Percentiles rank a stretch among this genome's conserved stretches.
Conservation (phyloP, 2,797 vertebrate species). For the Cossypha polioptera region DNA sequence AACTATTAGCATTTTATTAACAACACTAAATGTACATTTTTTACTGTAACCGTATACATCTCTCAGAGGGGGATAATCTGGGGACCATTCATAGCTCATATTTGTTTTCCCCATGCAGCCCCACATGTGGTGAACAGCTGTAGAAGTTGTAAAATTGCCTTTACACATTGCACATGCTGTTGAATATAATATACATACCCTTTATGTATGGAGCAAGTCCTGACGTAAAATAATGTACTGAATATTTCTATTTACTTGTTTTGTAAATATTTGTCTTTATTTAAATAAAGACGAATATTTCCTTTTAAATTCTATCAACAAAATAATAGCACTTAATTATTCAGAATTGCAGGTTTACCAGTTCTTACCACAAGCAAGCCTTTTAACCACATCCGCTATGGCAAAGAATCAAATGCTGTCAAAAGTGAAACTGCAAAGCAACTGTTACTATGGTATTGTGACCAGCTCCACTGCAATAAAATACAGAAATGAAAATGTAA, state of each 20-base stretch:
- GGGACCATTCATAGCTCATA: constrained; percentile 44
- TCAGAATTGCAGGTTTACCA: not conserved
- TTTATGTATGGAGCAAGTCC: not conserved
- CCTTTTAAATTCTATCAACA: not conserved
- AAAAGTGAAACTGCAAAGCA: constrained; percentile 25
- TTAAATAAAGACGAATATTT: not conserved
- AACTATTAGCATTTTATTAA: constrained; percentile 34
- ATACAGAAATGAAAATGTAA: constrained; percentile 39
- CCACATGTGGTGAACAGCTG: constrained; percentile 74
- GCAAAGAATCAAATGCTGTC: constrained; percentile 13
- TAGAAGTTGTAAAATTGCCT: constrained; percentile 45
- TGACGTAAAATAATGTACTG: not conserved
- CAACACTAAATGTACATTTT: not conserved
- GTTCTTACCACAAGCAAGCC: not conserved
- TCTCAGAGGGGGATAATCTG: constrained; percentile 34
- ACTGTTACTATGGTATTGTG: not conserved
- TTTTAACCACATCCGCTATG: not conserved
- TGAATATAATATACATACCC: not conserved
- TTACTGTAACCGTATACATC: constrained; percentile 46
- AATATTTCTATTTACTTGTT: not conserved
- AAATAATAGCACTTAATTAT: constrained; percentile 16
- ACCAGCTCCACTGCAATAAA: constrained; percentile 25
- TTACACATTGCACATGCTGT: constrained; percentile 18
- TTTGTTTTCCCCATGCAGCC: constrained; percentile 54
- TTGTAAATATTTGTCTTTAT: not conserved